Percentiles rank a stretch among this genome's conserved stretches.
phyloP scores from a whole-genome alignment of 2,113 vertebrate genomes.

The Recurvirostra avosetta region DNA sequence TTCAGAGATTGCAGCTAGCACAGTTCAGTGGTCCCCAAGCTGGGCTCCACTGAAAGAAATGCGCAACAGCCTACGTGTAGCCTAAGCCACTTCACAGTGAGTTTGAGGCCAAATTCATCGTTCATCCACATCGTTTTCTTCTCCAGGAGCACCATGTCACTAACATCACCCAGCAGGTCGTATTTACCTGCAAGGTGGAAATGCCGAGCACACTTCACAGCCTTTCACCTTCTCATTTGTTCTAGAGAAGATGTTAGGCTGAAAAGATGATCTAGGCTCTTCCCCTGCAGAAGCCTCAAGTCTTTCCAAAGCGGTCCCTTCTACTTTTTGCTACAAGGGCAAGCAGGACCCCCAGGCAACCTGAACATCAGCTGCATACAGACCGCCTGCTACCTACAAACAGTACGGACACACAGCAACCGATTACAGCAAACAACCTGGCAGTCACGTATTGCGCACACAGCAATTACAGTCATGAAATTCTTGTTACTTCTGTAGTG shows the following conservation, averaged over 20 bases:
- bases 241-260: not conserved
- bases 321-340: not conserved
- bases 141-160: not conserved
- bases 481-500: not conserved
- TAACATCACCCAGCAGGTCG: not conserved
- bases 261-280: not conserved
- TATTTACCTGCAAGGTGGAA: not conserved
- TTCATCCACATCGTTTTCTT: not conserved
- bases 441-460: fast-evolving
- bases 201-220: not conserved
- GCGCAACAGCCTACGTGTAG: not conserved
- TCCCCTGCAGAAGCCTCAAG: not conserved
- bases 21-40: not conserved
- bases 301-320: not conserved
- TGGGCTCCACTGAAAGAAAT: not conserved
- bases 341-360: not conserved
- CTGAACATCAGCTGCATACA: not conserved
- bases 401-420: not conserved
- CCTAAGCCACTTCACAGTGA: not conserved
- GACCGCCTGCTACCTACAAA: not conserved
- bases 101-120: not conserved
- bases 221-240: not conserved
- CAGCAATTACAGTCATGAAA: not conserved
- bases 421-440: not conserved
- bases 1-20: not conserved